Percentiles rank a stretch among this genome's conserved stretches.
These are phyloP conservation scores for Psophia crepitans DNA, from an alignment of 2,113 vertebrate genomes.

Conservation along the genomic window DNA sequence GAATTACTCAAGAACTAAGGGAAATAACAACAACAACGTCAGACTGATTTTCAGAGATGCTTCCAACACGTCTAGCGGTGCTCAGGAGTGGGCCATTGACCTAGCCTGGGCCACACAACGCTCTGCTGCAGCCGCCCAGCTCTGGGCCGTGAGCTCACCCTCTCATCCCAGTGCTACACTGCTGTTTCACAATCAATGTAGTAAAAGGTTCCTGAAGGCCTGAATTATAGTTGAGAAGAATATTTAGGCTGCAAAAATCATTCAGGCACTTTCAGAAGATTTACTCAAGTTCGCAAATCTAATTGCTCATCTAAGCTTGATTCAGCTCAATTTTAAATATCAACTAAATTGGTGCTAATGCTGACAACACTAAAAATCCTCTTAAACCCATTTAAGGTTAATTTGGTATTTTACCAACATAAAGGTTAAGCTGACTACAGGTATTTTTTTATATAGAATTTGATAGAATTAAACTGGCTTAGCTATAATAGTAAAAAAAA, in stretches of 20 bases:
- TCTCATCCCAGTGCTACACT: background rate
- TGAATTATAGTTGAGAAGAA: background rate
- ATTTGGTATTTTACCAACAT: conserved; percentile 14
- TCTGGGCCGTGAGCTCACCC: background rate
- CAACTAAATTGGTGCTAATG: background rate
- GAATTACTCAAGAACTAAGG: background rate
- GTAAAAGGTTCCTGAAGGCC: background rate
- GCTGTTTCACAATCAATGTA: background rate
- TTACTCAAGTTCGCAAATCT: background rate
- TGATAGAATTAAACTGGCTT: background rate
- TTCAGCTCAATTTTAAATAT: conserved; percentile 6
- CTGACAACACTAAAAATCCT: background rate
- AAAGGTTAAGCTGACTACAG: background rate
- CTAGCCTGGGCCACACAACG: background rate
- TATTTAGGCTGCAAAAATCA: background rate
- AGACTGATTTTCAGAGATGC: background rate
- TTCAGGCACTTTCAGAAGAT: background rate
- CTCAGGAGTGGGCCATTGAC: background rate
- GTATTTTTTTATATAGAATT: background rate
- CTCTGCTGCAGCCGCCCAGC: background rate
- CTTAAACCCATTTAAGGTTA: background rate
- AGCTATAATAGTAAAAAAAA: background rate
- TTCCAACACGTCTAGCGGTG: background rate
- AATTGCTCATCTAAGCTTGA: background rate
- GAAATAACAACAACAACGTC: background rate